A percentile compares a stretch with the other conserved stretches of the same genome.
Conservation (phyloP, 2,113 vertebrate species). For the Hiodon tergisus region DNA sequence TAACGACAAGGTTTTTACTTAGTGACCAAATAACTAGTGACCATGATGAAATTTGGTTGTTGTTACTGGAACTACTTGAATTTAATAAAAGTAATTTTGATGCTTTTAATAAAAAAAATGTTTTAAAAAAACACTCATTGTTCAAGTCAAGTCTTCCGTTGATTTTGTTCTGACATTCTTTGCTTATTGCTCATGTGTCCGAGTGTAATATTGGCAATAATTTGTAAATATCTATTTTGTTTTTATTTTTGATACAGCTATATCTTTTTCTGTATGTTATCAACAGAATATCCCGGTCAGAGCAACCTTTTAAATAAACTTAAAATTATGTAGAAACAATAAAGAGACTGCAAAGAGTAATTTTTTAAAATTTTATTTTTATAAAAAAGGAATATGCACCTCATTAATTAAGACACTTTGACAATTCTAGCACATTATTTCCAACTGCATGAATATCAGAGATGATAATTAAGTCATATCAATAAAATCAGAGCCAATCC, state of each 20-base stretch:
- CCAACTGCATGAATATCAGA: not conserved
- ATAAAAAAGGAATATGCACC: too few species aligned
- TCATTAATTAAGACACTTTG: not conserved
- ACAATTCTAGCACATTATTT: not conserved
- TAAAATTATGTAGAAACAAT: not conserved
- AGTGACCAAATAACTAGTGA: constrained; percentile 18
- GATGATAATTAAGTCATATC: too few species aligned
- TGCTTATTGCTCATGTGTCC: not conserved
- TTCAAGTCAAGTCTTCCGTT: too few species aligned
- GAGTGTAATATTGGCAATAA: constrained; percentile 21
- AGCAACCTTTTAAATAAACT: constrained; percentile 24
- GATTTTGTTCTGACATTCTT: constrained; percentile 2
- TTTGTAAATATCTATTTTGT: constrained; percentile 28
- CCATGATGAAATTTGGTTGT: not conserved
- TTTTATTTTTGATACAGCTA: constrained; percentile 11
- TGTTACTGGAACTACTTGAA: constrained; percentile 29
- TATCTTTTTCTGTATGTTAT: constrained; percentile 19
- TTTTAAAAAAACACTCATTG: not conserved
- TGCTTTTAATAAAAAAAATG: not conserved
- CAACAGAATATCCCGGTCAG: constrained; percentile 10
- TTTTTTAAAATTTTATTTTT: too few species aligned
- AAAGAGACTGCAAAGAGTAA: not conserved
- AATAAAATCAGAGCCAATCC: not conserved
- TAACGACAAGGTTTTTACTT: not conserved
- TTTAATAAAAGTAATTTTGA: constrained; percentile 10